Conservation (phyloP, 1,140 invertebrate species). For the Nixonia krombeini region DNA sequence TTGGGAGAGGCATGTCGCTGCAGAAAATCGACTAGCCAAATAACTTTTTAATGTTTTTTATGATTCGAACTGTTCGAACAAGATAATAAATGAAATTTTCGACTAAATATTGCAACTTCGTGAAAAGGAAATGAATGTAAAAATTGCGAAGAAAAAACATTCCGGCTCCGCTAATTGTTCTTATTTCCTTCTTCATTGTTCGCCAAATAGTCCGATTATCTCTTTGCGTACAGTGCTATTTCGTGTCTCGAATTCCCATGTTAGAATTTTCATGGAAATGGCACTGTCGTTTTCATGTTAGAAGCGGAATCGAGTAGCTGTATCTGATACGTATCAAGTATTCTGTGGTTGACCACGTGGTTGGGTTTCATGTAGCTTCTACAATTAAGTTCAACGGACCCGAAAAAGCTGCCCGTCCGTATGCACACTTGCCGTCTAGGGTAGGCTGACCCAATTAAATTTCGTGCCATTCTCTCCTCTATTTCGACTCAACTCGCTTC, state of each 20-base stretch:
- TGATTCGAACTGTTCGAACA: not conserved
- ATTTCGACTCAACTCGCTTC: conserved; percentile 10
- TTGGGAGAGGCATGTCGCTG: conserved; percentile 34
- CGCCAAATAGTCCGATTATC: no score
- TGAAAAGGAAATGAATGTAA: not conserved
- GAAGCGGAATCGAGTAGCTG: no score
- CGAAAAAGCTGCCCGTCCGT: conserved; percentile 36
- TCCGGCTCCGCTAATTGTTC: not conserved
- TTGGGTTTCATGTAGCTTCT: no score
- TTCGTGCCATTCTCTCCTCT: conserved; percentile 28
- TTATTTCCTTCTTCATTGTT: no score
- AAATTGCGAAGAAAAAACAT: not conserved
- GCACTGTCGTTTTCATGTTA: no score
- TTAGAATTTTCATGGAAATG: not conserved
- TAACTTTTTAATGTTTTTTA: conserved; percentile 21
- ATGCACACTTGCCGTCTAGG: conserved; percentile 5
- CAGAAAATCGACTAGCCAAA: conserved; percentile 34
- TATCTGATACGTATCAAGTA: no score
- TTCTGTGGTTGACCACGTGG: no score
- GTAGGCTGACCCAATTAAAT: conserved; percentile 55
- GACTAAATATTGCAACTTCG: not conserved
- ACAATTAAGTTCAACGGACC: conserved; percentile 55
- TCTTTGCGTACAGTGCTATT: no score
- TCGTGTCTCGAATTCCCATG: conserved; percentile 3
- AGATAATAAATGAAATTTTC: no score